Evolutionary conservation across 2,888 invertebrate genomes (phyloP), one percentile per base, ranked within the genome.

Genomic region (Metalampra italica): DNA sequence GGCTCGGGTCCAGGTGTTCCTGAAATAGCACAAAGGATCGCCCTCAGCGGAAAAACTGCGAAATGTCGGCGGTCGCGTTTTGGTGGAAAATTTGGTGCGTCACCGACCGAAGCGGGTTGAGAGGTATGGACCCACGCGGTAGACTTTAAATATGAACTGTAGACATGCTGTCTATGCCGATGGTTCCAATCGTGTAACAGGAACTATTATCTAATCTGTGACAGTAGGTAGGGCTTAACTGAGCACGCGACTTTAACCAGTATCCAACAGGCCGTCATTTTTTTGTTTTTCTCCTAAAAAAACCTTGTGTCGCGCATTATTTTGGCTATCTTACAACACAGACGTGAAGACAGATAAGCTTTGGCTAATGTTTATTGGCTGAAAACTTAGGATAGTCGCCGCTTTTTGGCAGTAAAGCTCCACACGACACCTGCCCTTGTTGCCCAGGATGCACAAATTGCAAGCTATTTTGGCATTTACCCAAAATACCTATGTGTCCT

Each of bases 21-120:
- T 82, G 78, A 88, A 89, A 88, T 89, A 89, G 87, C 88, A 89
- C 89, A 89, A 89, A 89, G 89, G 85, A 88, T 82, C 75, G 81
- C 82, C 82, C 83, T 82, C 76, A 75, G 64, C 72, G 73, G 75
- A 80, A 76, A 84, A 81, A 78, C 72, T 85, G 82, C 74, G 79
- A 85, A 86, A 77, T 81, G 80, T 81, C 80, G 76, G 76, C 68
- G 77, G 63, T 68, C 74, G 64, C 51, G 61, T 55, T 64, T 66
- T 54, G 58, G 60, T 56, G 83, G 84, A 82, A 86, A 84, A 73
- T 81, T 83, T 81, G 60, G 75, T 79, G 80, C 82, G 82, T 86
- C 84, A 86, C 60, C 54, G 54, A 57, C 53, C 50, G 43, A 37
- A n/a, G 22, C 32, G 22, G 5, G 22, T 22, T 22, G 22, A 22